Evolutionary conservation across 2,113 vertebrate genomes (phyloP).

Genomic region (Lontra canadensis): DNA sequence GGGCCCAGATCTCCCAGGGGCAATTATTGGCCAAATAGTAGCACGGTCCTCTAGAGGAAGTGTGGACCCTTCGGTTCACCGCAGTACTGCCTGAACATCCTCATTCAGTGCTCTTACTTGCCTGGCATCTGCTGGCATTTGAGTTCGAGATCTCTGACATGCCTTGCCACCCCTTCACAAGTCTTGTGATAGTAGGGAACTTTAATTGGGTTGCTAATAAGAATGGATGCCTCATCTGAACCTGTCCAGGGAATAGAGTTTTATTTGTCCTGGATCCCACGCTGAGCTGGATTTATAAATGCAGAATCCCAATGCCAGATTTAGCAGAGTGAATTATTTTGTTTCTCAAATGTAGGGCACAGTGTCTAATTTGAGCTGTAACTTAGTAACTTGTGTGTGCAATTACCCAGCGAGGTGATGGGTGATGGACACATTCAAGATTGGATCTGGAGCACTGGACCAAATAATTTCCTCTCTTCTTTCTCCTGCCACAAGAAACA

Average conservation of each 20-base stretch:
- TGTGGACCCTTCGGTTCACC: background rate
- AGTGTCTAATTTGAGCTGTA: slow-evolving; percentile 24
- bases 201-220: slow-evolving; percentile 7
- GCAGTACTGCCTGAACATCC: rapidly evolving
- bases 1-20: rapidly evolving
- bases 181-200: background rate
- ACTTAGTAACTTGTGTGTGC: slow-evolving; percentile 17
- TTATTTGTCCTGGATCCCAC: slow-evolving; percentile 27
- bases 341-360: slow-evolving; percentile 22
- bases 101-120: background rate
- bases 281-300: background rate
- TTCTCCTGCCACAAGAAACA: background rate
- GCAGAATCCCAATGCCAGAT: slow-evolving; percentile 5
- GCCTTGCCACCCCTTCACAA: background rate
- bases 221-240: background rate
- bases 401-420: background rate
- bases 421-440: slow-evolving; percentile 24
- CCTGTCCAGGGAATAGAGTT: background rate
- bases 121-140: background rate
- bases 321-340: slow-evolving; percentile 31
- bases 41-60: background rate
- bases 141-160: background rate
- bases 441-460: background rate
- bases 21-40: background rate
- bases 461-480: background rate